Evolutionary conservation across 2,888 invertebrate species (phyloP).

Genomic region (Caenorhabditis uteleia): DNA sequence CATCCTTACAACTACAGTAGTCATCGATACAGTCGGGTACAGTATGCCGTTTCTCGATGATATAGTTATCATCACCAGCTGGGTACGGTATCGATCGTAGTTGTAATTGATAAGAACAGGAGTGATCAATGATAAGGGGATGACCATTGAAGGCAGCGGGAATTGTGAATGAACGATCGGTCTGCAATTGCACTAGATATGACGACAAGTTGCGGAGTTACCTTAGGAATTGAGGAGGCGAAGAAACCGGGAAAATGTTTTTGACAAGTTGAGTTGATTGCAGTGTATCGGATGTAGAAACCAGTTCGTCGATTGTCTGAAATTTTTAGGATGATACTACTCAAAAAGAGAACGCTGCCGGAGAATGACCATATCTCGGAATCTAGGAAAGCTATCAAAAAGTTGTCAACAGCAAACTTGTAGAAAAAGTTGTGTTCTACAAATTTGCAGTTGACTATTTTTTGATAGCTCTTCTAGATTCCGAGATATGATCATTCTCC

Average conservation of each 20-base stretch:
- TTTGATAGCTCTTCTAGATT: too few species aligned
- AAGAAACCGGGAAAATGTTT: slow-evolving; percentile 56
- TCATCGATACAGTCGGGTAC: slow-evolving; percentile 55
- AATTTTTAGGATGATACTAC: too few species aligned
- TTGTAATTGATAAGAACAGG: slow-evolving; percentile 45
- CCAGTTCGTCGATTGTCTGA: slow-evolving; percentile 50
- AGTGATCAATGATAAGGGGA: slow-evolving; percentile 42
- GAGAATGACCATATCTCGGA: too few species aligned
- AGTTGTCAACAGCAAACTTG: too few species aligned
- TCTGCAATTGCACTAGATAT: slow-evolving; percentile 22
- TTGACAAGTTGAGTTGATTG: slow-evolving; percentile 44
- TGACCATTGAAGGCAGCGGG: slow-evolving; percentile 40
- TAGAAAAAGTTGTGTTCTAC: too few species aligned
- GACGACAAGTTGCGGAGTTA: not conserved
- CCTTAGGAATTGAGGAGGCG: slow-evolving; percentile 49
- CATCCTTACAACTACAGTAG: slow-evolving; percentile 51
- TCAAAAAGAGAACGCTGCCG: too few species aligned
- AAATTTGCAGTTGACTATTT: too few species aligned
- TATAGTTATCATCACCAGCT: slow-evolving; percentile 41
- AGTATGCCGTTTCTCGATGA: slow-evolving; percentile 31
- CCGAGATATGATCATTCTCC: too few species aligned
- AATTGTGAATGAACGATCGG: slow-evolving; percentile 42
- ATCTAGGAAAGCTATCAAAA: too few species aligned
- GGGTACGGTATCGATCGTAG: slow-evolving; percentile 59
- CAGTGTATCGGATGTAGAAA: slow-evolving; percentile 50